Percentiles rank a stretch among this genome's conserved stretches.
These are phyloP conservation scores for Fragum fragum DNA, from an alignment of 2,888 invertebrate genomes.

Conservation along the genomic window DNA sequence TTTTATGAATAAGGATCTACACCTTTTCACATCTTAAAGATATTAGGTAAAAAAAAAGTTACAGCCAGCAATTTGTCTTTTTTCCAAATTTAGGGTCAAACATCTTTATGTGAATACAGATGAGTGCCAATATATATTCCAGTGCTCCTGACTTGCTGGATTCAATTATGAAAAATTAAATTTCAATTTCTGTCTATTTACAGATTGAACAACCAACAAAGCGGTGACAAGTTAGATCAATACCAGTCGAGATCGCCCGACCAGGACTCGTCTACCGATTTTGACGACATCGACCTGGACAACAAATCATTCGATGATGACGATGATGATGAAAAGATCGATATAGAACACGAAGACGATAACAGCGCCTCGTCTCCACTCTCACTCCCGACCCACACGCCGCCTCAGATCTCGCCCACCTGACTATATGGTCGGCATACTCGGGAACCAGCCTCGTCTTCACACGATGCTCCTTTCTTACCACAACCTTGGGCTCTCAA, in stretches of 20 bases:
- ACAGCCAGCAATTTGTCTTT: too few species aligned
- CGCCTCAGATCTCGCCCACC: slow-evolving; percentile 64
- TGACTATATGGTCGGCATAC: slow-evolving; percentile 67
- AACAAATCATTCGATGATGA: slow-evolving; percentile 65
- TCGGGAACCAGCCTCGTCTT: slow-evolving; percentile 44
- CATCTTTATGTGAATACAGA: too few species aligned
- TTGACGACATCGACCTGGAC: slow-evolving; percentile 62
- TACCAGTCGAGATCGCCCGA: slow-evolving; percentile 71
- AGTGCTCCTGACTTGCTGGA: too few species aligned
- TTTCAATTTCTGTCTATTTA: slow-evolving; percentile 28
- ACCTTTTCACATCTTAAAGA: too few species aligned
- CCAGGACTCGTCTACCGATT: slow-evolving; percentile 65
- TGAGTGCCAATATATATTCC: too few species aligned
- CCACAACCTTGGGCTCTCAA: slow-evolving; percentile 68
- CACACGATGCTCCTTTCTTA: slow-evolving; percentile 35
- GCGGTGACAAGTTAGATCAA: slow-evolving; percentile 61
- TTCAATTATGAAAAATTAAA: too few species aligned
- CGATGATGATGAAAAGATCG: slow-evolving; percentile 75
- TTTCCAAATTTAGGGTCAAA: too few species aligned
- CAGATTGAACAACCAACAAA: slow-evolving; percentile 65
- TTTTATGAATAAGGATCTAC: background rate
- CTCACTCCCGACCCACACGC: slow-evolving; percentile 42
- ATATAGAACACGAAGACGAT: slow-evolving; percentile 72
- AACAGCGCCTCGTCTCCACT: slow-evolving; percentile 46
- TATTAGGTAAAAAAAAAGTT: too few species aligned